Base-by-base conservation (phyloP, 2,113 vertebrate genomes). In the Coturnix japonica region DNA sequence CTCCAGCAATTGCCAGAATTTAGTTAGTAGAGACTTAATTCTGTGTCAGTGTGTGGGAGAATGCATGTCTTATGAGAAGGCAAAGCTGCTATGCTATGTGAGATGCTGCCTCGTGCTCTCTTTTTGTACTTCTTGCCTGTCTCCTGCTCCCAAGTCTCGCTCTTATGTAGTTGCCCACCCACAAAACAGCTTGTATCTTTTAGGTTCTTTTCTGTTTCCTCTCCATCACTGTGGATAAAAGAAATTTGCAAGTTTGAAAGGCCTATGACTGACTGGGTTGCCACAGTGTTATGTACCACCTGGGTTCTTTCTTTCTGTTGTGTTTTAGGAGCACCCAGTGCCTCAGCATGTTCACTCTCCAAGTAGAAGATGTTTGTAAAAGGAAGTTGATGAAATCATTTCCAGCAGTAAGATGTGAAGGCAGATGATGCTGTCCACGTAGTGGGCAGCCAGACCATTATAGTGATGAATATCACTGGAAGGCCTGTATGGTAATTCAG, bases 1-100 rank as follows among this genome's bases (percentile, higher is more conserved):
- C 37, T 70, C 30, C 30, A 64, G n/a, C 0, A 1, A n/a, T 19
- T 0, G 1, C 20, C 26, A 53, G 28, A 77, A 77, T 39, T 66
- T 15, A 66, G 31, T 51, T 39, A 73, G 47, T 33, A 46, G 61
- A 73, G 33, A 35, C 12, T 60, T 47, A 22, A 30, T 3, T 69
- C 35, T 64, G 37, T 35, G 23, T 82, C 21, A 26, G 21, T 9
- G 11, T 57, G 17, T 56, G 18, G 33, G 37, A 57, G 43, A 64
- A 31, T 23, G 11, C 9, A 9, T 18, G 61, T 41, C 60, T 39
- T 81, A 41, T 51, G 15, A 30, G 37, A 69, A 73, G 11, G 12
- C 0, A 9, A 82, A 60, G 28, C 64, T 63, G 3, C 33, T 63
- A 20, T 66, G 72, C 60, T 74, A 0, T 63, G 7, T 69, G 66